A percentile compares a stretch with the other conserved stretches of the same genome.
Evolutionary conservation across 1,140 invertebrate genomes (phyloP).

Genomic region (Drosophila auraria): DNA sequence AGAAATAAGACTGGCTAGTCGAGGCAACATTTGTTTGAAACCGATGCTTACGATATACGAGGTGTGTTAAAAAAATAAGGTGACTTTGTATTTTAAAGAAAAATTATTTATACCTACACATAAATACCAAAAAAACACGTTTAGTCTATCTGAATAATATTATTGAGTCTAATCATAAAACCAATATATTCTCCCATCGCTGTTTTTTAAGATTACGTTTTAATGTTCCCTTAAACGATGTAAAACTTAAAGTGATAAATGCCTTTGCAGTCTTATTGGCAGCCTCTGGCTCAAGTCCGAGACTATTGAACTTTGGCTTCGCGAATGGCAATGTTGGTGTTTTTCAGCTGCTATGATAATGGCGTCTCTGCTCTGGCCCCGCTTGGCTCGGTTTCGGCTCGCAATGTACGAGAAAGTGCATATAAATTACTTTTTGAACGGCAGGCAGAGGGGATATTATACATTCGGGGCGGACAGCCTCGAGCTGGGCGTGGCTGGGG

Average conservation of each 20-base stretch:
- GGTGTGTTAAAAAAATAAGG: too few relatives aligned
- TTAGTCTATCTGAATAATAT: too few relatives aligned
- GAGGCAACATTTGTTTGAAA: too few relatives aligned
- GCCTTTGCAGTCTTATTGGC: conserved; percentile 12
- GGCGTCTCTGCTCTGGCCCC: conserved; percentile 11
- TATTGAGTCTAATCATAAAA: too few relatives aligned
- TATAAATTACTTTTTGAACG: conserved; percentile 51
- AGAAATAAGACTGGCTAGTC: too few relatives aligned
- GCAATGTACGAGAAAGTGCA: conserved; percentile 37
- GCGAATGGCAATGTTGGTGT: conserved; percentile 28
- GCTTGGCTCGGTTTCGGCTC: neutral
- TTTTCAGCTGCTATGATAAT: conserved; percentile 10
- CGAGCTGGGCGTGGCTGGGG: conserved; percentile 16
- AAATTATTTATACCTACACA: too few relatives aligned
- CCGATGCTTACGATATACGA: too few relatives aligned
- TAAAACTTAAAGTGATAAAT: conserved; percentile 42
- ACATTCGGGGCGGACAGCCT: conserved; percentile 24
- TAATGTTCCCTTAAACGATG: conserved; percentile 13
- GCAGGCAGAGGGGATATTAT: conserved; percentile 38
- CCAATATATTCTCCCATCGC: too few relatives aligned
- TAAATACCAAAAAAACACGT: too few relatives aligned
- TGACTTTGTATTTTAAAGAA: too few relatives aligned
- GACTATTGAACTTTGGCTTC: conserved; percentile 51
- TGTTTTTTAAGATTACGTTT: conserved; percentile 17
- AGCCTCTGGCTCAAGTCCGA: conserved; percentile 4